Base-by-base conservation (phyloP, 2,113 vertebrate genomes). In the Cygnus atratus region DNA sequence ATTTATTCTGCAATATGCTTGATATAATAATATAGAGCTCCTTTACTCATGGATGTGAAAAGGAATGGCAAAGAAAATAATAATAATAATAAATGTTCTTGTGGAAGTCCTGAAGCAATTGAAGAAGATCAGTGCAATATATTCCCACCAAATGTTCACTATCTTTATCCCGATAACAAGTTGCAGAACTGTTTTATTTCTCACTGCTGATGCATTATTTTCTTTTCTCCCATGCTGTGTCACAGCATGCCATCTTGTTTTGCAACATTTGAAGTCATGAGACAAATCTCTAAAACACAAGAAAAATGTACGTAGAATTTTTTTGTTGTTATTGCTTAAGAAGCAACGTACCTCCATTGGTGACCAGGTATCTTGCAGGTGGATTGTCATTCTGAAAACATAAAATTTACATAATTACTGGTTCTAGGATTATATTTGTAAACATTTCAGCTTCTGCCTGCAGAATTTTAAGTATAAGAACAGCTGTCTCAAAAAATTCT, bases 181-280 rank as follows among this genome's bases (percentile, higher is more conserved):
- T 35, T 90, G 68, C 66, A 71, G 46, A 84, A 12, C 62, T 33
- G 9, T 93, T 93, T 91, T 88, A 58, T 90, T 95, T 92, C 83
- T 92, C 59, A 55, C 48, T 84, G 82, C 57, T 89, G 83, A 84
- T 92, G 65, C 57, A 74, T 87, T 94, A 55, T 87, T 92, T 96
- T 92, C 77, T 77, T 92, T 79, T 80, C 71, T 89, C 33, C 10
- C 80, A 70, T 57, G 91, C 81, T 92, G 68, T 79, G 71, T 95
- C 90, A 93, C 95, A 96, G 94, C 85, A 84, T 71, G 82, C 46
- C 76, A 71, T 82, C 90, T 93, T 93, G 74, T 90, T 97, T 96
- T 93, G 59, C 80, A 95, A 39, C 59, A 46, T 90, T 39, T 83
- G 80, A 90, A 96, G 55, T 63, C 63, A 58, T 33, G 48, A 88